These are phyloP conservation scores for Drosophila dunni DNA, from an alignment of 1,140 invertebrate species.

Conservation along the genomic window DNA sequence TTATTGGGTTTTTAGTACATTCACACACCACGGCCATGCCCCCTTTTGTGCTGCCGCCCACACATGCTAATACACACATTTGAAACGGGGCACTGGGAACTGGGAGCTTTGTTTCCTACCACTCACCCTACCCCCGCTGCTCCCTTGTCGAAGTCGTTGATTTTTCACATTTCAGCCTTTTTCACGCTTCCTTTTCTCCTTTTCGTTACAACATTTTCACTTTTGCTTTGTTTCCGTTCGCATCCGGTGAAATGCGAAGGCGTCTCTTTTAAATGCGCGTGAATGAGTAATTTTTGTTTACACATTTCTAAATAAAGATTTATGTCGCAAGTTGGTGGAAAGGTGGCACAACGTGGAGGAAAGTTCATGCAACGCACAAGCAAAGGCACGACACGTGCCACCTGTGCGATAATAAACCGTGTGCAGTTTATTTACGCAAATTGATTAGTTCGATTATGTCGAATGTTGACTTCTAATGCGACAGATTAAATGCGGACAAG, in stretches of 20 bases:
- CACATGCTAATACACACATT: conserved; percentile 78
- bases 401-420: conserved; percentile 65
- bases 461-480: conserved; percentile 22
- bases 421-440: conserved; percentile 81
- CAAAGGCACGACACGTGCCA: conserved; percentile 56
- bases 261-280: conserved; percentile 53
- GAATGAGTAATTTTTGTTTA: conserved; percentile 83
- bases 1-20: conserved; percentile 34
- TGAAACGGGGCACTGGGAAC: background rate
- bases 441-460: conserved; percentile 79
- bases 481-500: conserved; percentile 9
- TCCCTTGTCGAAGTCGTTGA: conserved; percentile 70
- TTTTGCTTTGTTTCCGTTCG: conserved; percentile 35
- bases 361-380: conserved; percentile 2
- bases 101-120: background rate
- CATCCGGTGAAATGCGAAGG: conserved; percentile 1
- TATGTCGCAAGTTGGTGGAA: conserved; percentile 57
- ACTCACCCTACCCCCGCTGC: conserved; percentile 17
- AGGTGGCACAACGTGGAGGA: background rate
- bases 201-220: conserved; percentile 2
- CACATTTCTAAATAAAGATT: conserved; percentile 83
- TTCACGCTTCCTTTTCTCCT: conserved; percentile 49
- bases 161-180: conserved; percentile 81
- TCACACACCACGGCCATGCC: conserved; percentile 10
- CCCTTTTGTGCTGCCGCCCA: conserved; percentile 3